Evolutionary conservation across 2,113 vertebrate genomes (phyloP).

Genomic region (Urocitellus parryii): DNA sequence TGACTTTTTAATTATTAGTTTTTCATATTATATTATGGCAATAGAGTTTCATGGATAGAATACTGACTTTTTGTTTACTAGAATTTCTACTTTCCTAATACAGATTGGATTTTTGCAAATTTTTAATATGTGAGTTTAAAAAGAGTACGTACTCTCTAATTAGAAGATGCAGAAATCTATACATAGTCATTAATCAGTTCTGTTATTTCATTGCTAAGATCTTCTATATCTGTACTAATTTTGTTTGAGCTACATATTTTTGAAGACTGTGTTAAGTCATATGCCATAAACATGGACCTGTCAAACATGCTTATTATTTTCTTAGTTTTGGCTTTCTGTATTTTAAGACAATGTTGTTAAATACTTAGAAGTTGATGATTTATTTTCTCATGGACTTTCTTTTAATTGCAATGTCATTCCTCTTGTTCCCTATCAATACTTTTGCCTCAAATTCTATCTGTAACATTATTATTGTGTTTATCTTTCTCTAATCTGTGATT

Average conservation of each 20-base stretch:
- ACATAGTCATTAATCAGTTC: background rate
- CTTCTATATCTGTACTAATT: conserved; percentile 14
- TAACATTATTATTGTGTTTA: background rate
- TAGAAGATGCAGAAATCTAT: background rate
- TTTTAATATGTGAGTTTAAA: background rate
- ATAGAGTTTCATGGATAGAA: background rate
- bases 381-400: background rate
- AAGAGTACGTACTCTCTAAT: background rate
- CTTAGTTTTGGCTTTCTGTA: background rate
- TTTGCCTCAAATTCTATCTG: background rate
- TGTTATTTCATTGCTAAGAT: conserved; percentile 19
- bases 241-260: background rate
- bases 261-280: background rate
- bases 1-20: background rate
- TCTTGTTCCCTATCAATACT: background rate
- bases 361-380: background rate
- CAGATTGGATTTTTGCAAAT: background rate
- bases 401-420: background rate
- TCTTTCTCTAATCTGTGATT: background rate
- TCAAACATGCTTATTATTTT: background rate
- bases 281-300: background rate
- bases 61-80: background rate
- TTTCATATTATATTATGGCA: background rate
- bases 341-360: background rate
- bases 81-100: conserved; percentile 10